These are phyloP conservation scores for Natator depressus DNA, from an alignment of 2,113 vertebrate species.

Conservation along the genomic window DNA sequence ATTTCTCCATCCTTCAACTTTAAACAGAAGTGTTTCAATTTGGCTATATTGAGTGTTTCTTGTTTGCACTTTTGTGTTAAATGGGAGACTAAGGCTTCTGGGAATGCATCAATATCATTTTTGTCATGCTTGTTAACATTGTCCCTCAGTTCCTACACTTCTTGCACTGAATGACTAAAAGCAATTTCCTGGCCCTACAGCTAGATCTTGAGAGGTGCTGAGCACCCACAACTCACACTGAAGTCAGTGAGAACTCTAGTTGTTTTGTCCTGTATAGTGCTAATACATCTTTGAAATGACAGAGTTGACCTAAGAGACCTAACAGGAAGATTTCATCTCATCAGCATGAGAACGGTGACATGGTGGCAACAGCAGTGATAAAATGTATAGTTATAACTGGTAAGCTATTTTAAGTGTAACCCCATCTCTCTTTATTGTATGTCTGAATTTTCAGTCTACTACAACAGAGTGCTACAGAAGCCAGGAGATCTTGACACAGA, in stretches of 20 bases:
- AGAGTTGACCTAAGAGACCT: neutral
- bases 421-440: neutral
- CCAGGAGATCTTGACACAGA: neutral
- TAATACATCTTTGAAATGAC: neutral
- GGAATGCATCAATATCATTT: neutral
- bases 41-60: neutral
- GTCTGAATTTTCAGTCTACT: neutral
- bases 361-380: neutral
- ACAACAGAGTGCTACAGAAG: neutral
- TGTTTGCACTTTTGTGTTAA: neutral
- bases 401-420: neutral
- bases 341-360: neutral
- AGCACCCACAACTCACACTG: neutral
- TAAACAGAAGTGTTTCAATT: neutral
- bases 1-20: neutral
- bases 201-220: fast-evolving
- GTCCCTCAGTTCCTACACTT: neutral
- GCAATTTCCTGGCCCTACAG: neutral
- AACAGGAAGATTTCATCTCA: neutral
- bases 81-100: neutral
- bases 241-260: neutral
- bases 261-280: neutral
- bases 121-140: neutral
- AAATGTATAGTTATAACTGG: neutral
- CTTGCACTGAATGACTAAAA: neutral